Evolutionary conservation across 92 coral and sea anemone species (phyloP).

Genomic region (Porites evermanni): DNA sequence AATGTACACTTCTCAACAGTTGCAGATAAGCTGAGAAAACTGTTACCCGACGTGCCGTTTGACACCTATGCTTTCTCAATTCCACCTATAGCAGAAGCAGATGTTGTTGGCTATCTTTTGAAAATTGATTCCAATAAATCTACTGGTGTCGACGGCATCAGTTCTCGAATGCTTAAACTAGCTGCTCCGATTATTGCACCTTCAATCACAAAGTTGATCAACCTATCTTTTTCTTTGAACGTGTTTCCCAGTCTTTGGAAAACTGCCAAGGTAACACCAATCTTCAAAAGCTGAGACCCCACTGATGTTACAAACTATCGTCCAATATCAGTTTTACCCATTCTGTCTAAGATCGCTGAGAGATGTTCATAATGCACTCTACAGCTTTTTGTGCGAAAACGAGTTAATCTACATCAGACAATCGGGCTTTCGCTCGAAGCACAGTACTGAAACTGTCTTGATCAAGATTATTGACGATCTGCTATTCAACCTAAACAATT

Average conservation of each 20-base stretch:
- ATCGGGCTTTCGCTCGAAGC: conserved; percentile 40
- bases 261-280: conserved; percentile 54
- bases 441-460: conserved; percentile 40
- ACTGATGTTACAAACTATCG: conserved; percentile 41
- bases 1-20: too few species aligned
- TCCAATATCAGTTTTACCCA: not conserved
- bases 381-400: conserved; percentile 42
- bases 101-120: not conserved
- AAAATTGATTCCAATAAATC: too few species aligned
- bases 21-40: too few species aligned
- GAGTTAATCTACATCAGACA: conserved; percentile 44
- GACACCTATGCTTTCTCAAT: not conserved
- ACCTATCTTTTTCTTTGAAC: conserved; percentile 32
- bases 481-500: conserved; percentile 48
- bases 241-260: conserved; percentile 52
- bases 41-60: conserved; percentile 39
- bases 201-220: conserved; percentile 37
- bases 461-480: conserved; percentile 45
- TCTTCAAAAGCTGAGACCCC: conserved; percentile 34
- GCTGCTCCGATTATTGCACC: too few species aligned
- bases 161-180: too few species aligned
- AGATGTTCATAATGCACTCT: not conserved
- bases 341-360: conserved; percentile 47
- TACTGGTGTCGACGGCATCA: too few species aligned
- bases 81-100: not conserved